These are phyloP conservation scores for Andrena flavipes DNA, from an alignment of 2,888 invertebrate species.

Conservation along the genomic window DNA sequence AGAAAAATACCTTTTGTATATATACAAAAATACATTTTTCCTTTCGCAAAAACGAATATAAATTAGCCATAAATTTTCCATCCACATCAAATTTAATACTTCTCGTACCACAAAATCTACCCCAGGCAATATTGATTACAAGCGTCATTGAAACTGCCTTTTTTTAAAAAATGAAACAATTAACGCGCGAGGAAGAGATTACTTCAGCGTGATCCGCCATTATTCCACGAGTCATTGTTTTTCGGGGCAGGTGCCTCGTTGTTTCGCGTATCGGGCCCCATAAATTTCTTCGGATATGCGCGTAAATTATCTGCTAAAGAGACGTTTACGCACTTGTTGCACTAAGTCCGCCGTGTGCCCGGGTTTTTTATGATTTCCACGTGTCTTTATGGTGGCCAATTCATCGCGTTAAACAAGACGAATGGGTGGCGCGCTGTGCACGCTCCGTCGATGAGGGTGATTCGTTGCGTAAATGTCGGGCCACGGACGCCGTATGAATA, in stretches of 20 bases:
- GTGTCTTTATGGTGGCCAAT: slow-evolving; percentile 44
- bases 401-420: slow-evolving; percentile 45
- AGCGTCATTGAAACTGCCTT: background rate
- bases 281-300: slow-evolving; percentile 34
- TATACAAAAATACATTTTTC: no score
- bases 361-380: slow-evolving; percentile 48
- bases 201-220: slow-evolving; percentile 5
- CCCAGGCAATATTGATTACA: background rate
- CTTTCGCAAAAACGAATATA: no score
- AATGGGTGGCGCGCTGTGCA: slow-evolving; percentile 13
- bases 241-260: slow-evolving; percentile 14
- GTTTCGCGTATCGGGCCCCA: slow-evolving; percentile 11
- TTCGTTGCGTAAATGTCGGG: slow-evolving; percentile 55
- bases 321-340: slow-evolving; percentile 63
- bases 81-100: no score
- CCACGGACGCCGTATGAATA: slow-evolving; percentile 50
- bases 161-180: background rate
- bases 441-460: slow-evolving; percentile 50
- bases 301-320: slow-evolving; percentile 50
- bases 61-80: no score
- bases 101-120: no score
- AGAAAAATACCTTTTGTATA: no score
- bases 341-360: slow-evolving; percentile 23
- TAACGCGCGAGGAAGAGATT: background rate
- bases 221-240: slow-evolving; percentile 27